Conservation (phyloP, 2,888 invertebrate species). For the Atrina japonica region DNA sequence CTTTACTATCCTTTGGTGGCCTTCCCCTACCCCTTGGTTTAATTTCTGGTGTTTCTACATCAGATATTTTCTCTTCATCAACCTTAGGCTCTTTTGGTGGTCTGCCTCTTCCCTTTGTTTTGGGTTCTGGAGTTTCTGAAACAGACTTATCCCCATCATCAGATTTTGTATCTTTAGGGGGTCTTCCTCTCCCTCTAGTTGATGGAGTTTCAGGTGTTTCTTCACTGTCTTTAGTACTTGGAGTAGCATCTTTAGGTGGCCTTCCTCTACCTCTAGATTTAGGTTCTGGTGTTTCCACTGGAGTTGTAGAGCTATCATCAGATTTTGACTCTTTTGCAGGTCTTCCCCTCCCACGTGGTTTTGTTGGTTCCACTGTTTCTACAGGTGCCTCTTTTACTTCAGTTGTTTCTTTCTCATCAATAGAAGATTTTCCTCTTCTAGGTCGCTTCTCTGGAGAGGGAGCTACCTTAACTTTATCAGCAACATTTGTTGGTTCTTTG, state of each 20-base stretch:
- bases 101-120: slow-evolving; percentile 35
- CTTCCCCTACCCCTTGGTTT: slow-evolving; percentile 49
- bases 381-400: slow-evolving; percentile 16
- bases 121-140: slow-evolving; percentile 16
- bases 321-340: slow-evolving; percentile 46
- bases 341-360: slow-evolving; percentile 47
- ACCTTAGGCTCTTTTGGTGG: slow-evolving; percentile 20
- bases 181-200: slow-evolving; percentile 38
- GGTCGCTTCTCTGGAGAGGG: neutral
- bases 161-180: slow-evolving; percentile 21
- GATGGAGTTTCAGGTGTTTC: slow-evolving; percentile 11
- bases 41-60: slow-evolving; percentile 33
- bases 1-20: slow-evolving; percentile 40
- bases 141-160: slow-evolving; percentile 40
- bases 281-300: slow-evolving; percentile 45
- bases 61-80: slow-evolving; percentile 26
- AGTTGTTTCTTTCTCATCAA: neutral
- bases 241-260: slow-evolving; percentile 25
- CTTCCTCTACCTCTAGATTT: slow-evolving; percentile 27
- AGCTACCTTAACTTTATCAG: neutral
- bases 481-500: slow-evolving; percentile 11
- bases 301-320: neutral
- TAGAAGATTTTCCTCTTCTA: slow-evolving; percentile 25
- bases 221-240: slow-evolving; percentile 2
- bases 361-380: slow-evolving; percentile 42